Conservation (phyloP, 2,113 vertebrate genomes). For the Psephotus haematonotus region DNA sequence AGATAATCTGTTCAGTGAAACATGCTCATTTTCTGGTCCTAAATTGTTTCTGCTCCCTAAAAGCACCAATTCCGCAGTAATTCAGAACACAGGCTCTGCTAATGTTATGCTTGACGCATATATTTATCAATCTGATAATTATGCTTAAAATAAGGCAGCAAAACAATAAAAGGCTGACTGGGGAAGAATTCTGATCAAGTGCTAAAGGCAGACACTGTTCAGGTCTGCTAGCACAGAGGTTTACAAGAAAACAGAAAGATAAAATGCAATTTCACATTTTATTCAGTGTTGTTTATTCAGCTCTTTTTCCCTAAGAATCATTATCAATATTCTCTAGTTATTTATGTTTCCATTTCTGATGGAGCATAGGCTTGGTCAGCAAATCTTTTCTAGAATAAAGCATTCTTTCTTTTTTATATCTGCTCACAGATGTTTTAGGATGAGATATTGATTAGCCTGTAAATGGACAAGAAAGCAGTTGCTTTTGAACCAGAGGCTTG, state of each 20-base stretch:
- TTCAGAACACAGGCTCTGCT: conserved; percentile 20
- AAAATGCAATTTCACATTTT: conserved; percentile 45
- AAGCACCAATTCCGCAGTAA: neutral
- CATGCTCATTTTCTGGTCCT: conserved; percentile 25
- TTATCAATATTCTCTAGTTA: conserved; percentile 58
- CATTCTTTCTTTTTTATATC: conserved; percentile 34
- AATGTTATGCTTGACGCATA: conserved; percentile 25
- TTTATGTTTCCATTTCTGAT: conserved; percentile 46
- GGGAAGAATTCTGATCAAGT: conserved; percentile 40
- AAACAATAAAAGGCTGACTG: conserved; percentile 51
- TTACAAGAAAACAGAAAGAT: conserved; percentile 37
- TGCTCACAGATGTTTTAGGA: conserved; percentile 46
- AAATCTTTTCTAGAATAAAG: conserved; percentile 52
- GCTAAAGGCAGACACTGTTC: conserved; percentile 43
- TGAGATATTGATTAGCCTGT: conserved; percentile 51
- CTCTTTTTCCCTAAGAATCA: conserved; percentile 26
- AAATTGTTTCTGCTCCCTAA: conserved; percentile 44
- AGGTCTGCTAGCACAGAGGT: conserved; percentile 15
- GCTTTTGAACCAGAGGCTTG: conserved; percentile 32
- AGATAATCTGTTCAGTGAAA: conserved; percentile 68
- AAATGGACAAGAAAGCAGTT: conserved; percentile 36
- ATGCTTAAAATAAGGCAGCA: conserved; percentile 57
- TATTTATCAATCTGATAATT: conserved; percentile 62
- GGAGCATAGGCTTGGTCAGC: conserved; percentile 56
- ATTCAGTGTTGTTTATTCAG: conserved; percentile 51